Evolutionary conservation across 2,113 vertebrate genomes (phyloP).

Genomic region (Anseranas semipalmata): DNA sequence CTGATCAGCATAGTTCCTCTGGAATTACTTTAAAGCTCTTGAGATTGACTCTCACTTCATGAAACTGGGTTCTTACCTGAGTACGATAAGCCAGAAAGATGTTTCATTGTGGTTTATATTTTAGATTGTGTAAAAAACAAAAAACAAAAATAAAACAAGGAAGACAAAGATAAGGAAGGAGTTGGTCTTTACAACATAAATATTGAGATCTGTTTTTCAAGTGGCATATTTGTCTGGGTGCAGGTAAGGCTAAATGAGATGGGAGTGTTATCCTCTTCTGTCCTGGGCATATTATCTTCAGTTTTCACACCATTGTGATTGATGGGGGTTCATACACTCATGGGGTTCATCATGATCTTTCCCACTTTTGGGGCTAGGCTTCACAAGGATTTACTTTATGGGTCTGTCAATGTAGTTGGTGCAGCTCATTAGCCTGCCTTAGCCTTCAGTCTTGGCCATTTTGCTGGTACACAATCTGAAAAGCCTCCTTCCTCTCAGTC

Average conservation of each 20-base stretch:
- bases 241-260: not conserved
- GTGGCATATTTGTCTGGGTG: not conserved
- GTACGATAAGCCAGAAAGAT: not conserved
- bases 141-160: accelerated
- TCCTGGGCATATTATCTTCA: not conserved
- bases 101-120: not conserved
- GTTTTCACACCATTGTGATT: not conserved
- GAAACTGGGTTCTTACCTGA: not conserved
- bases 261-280: not conserved
- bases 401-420: not conserved
- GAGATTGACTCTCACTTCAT: not conserved
- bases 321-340: not conserved
- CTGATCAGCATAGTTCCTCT: not conserved
- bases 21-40: not conserved
- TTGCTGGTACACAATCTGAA: not conserved
- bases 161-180: not conserved
- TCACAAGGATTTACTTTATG: not conserved
- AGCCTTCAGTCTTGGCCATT: not conserved
- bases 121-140: not conserved
- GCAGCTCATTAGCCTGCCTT: not conserved
- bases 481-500: not conserved
- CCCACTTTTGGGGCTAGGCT: not conserved
- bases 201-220: not conserved
- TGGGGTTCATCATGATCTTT: not conserved
- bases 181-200: not conserved